Conservation (phyloP, 2,113 vertebrate genomes). For the Paraplagusia blochii region DNA sequence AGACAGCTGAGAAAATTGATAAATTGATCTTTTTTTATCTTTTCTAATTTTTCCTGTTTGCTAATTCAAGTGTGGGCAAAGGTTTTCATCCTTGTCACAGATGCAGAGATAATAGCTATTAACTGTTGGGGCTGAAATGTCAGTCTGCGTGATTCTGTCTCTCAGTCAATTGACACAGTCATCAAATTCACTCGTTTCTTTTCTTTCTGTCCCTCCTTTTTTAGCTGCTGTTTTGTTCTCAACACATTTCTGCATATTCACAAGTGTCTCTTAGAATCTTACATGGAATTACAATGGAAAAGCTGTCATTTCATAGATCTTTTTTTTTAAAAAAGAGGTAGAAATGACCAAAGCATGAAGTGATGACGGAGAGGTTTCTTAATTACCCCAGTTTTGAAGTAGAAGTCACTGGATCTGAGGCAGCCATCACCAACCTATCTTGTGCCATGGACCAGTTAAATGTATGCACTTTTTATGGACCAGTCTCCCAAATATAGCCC, state of each 20-base stretch:
- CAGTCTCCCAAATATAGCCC: too few relatives aligned
- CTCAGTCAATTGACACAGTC: slow-evolving; percentile 43
- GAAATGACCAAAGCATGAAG: too few relatives aligned
- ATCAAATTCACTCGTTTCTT: slow-evolving; percentile 59
- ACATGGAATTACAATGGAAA: neutral
- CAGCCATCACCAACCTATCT: too few relatives aligned
- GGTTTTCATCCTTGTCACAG: slow-evolving; percentile 40
- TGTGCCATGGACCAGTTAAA: too few relatives aligned
- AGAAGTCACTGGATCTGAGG: too few relatives aligned
- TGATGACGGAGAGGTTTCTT: too few relatives aligned
- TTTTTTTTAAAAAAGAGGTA: too few relatives aligned
- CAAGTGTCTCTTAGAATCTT: neutral
- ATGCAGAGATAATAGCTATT: slow-evolving; percentile 55
- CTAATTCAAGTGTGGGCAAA: slow-evolving; percentile 22
- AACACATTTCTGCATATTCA: slow-evolving; percentile 1
- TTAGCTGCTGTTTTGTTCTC: slow-evolving; percentile 12
- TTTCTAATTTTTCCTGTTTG: slow-evolving; percentile 7
- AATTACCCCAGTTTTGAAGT: too few relatives aligned
- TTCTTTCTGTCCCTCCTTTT: slow-evolving; percentile 38
- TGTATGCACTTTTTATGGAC: too few relatives aligned
- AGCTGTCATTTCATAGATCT: too few relatives aligned
- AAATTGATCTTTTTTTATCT: slow-evolving; percentile 29
- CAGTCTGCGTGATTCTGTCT: slow-evolving; percentile 42
- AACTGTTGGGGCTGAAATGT: slow-evolving; percentile 55
- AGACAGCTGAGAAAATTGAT: slow-evolving; percentile 20